phyloP scores from a whole-genome alignment of 2,113 vertebrate species.

The Cricetomys ansorgei region DNA sequence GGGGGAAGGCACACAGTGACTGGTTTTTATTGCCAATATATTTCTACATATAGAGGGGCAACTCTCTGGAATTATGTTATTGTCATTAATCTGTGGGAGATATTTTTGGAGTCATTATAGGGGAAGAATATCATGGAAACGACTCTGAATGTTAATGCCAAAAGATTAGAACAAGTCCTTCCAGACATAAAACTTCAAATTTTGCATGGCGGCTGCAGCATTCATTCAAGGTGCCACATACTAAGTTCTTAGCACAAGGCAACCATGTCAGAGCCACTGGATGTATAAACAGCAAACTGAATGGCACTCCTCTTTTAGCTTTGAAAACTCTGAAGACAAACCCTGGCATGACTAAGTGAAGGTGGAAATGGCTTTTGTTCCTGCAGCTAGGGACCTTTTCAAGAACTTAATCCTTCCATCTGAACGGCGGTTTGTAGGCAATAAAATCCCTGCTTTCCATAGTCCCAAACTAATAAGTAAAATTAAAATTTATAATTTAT shows the following conservation, averaged over 20 bases:
- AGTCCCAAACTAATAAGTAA: conserved; percentile 73
- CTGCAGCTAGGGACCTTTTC: conserved; percentile 60
- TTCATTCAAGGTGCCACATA: conserved; percentile 48
- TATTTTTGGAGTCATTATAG: conserved; percentile 85
- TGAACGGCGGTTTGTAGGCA: conserved; percentile 5
- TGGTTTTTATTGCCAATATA: conserved; percentile 88
- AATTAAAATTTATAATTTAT: conserved; percentile 80
- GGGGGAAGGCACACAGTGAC: conserved; percentile 87
- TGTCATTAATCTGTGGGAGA: conserved; percentile 85
- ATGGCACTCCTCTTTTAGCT: neutral
- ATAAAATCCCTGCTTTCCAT: conserved; percentile 39
- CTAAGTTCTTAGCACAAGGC: conserved; percentile 54
- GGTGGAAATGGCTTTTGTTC: conserved; percentile 58
- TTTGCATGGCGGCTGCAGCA: neutral
- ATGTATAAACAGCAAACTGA: neutral
- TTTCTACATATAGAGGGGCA: conserved; percentile 87
- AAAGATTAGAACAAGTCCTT: conserved; percentile 57
- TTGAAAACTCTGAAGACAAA: conserved; percentile 56
- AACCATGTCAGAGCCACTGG: neutral
- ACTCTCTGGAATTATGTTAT: conserved; percentile 87
- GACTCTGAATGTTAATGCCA: conserved; percentile 74
- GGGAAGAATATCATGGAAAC: conserved; percentile 78
- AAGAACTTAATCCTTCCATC: conserved; percentile 61
- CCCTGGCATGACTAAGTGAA: neutral
- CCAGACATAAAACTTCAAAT: conserved; percentile 47